phyloP scores from a whole-genome alignment of 92 coral and sea anemone genomes.

The Anthopleura xanthogrammica region DNA sequence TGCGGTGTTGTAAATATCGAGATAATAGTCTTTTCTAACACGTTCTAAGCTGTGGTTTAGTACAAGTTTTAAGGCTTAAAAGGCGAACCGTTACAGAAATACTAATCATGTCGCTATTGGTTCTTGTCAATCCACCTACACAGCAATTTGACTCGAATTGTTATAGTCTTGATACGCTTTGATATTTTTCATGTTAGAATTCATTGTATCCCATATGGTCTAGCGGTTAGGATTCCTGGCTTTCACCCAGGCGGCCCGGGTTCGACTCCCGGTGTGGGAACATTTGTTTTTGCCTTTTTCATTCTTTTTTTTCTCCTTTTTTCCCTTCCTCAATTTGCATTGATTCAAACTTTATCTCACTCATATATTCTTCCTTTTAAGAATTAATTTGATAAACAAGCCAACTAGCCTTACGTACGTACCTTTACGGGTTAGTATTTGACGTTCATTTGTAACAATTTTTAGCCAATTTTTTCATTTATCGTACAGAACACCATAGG shows the following conservation, averaged over 20 bases:
- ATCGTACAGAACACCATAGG: too few species aligned
- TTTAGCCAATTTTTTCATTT: too few species aligned
- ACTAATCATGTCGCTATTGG: background rate
- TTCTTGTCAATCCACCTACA: background rate
- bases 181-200: background rate
- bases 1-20: background rate
- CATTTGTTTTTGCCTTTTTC: background rate
- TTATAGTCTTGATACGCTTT: background rate
- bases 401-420: too few species aligned
- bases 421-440: too few species aligned
- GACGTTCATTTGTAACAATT: too few species aligned
- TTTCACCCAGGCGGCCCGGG: constrained; percentile 82
- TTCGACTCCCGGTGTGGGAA: constrained; percentile 64
- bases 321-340: background rate
- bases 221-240: constrained; percentile 97
- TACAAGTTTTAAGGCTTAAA: too few species aligned
- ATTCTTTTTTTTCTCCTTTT: background rate
- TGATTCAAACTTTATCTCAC: too few species aligned
- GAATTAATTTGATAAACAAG: too few species aligned
- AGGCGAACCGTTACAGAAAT: background rate
- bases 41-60: background rate
- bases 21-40: background rate
- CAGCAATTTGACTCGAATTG: background rate
- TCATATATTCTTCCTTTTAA: too few species aligned
- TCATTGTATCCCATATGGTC: constrained; percentile 76